Conservation (phyloP, 2,797 vertebrate species). For the Ctenopoma kingsleyae region DNA sequence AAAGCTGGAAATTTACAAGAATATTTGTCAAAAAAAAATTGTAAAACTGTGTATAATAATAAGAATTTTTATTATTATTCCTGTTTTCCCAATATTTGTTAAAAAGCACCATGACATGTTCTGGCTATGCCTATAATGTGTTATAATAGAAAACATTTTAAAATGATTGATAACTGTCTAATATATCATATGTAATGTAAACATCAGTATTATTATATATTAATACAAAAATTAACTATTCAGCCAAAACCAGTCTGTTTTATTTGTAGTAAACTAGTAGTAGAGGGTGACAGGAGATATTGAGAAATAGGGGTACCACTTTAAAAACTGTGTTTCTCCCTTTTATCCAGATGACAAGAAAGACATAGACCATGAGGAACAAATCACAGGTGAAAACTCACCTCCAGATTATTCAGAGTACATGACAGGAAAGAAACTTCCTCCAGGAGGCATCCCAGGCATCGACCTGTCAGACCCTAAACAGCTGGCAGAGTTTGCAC, state of each 20-base stretch:
- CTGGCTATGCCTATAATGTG: neutral
- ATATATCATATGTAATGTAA: no score
- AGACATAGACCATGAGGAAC: slow-evolving; percentile 98
- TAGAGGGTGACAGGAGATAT: neutral
- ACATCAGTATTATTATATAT: no score
- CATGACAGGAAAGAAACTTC: slow-evolving; percentile 98
- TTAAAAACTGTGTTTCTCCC: neutral
- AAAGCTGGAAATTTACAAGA: neutral
- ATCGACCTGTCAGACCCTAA: slow-evolving; percentile 98
- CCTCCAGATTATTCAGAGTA: slow-evolving; percentile 98
- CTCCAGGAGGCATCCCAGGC: slow-evolving; percentile 96
- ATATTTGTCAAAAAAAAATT: neutral
- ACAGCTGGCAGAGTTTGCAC: slow-evolving; percentile 97
- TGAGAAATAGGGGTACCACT: neutral
- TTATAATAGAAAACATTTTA: no score
- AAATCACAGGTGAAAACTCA: slow-evolving; percentile 96
- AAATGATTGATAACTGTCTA: no score
- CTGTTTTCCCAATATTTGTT: no score
- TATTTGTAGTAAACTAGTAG: neutral
- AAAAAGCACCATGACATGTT: no score
- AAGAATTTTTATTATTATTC: no score
- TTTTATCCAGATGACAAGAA: slow-evolving; percentile 94
- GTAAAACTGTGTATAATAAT: no score
- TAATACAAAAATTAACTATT: neutral
- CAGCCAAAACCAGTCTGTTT: neutral